phyloP scores from a whole-genome alignment of 2,113 vertebrate genomes.

The Centrocercus urophasianus region DNA sequence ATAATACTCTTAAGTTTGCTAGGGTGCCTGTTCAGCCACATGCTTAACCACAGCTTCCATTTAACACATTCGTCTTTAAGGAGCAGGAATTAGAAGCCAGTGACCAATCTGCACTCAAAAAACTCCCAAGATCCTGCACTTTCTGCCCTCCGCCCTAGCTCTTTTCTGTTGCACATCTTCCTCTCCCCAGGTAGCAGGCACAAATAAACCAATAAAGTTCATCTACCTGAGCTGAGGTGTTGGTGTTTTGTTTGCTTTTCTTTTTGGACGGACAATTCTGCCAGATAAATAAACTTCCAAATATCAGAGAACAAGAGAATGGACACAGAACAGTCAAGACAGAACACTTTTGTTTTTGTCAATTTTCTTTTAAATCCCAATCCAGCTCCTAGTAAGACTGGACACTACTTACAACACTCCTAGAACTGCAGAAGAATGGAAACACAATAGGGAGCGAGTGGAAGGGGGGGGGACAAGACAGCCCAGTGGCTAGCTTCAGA shows the following conservation, averaged over 20 bases:
- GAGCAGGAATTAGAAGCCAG: conserved; percentile 29
- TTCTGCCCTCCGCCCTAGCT: not conserved
- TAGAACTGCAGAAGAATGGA: conserved; percentile 75
- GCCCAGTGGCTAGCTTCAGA: conserved; percentile 74
- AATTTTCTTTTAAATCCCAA: conserved; percentile 70
- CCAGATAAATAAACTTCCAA: conserved; percentile 60
- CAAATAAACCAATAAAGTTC: not conserved
- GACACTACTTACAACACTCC: conserved; percentile 76
- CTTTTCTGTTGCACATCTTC: conserved; percentile 1
- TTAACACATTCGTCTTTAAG: not conserved
- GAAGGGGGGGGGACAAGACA: conserved; percentile 64
- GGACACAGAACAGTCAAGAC: conserved; percentile 76
- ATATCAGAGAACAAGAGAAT: conserved; percentile 68
- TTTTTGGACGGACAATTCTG: conserved; percentile 38
- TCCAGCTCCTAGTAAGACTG: conserved; percentile 78
- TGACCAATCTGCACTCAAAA: not conserved
- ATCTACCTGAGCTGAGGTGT: conserved; percentile 41
- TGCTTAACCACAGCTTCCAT: conserved; percentile 25
- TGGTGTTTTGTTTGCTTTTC: not conserved
- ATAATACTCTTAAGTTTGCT: conserved; percentile 53
- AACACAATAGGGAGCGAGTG: conserved; percentile 72
- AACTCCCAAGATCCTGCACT: not conserved
- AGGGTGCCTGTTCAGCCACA: conserved; percentile 17
- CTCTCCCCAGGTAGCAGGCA: conserved; percentile 60
- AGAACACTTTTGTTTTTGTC: conserved; percentile 75